Conservation (phyloP, 2,888 invertebrate genomes). For the Yponomeuta plumbellus region DNA sequence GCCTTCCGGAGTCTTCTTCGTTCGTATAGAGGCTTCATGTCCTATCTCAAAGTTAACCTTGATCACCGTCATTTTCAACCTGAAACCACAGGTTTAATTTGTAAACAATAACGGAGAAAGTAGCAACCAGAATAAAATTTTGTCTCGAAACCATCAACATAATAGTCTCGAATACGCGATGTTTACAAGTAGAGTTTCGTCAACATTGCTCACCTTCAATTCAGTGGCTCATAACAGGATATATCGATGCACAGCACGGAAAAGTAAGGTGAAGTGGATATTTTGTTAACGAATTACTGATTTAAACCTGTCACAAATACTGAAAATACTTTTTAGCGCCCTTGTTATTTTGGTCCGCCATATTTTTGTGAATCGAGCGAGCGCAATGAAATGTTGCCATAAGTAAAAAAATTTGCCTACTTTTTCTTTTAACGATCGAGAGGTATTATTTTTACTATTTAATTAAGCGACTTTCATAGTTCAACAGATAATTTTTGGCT, state of each 20-base stretch:
- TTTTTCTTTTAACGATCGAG: too few relatives aligned
- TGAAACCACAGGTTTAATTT: constrained; percentile 19
- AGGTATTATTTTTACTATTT: too few relatives aligned
- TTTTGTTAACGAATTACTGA: constrained; percentile 28
- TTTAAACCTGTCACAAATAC: constrained; percentile 38
- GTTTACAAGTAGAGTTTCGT: constrained; percentile 11
- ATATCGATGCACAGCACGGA: constrained; percentile 25
- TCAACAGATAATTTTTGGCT: too few relatives aligned
- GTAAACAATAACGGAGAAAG: constrained; percentile 19
- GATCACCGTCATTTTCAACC: constrained; percentile 58
- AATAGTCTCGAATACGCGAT: not conserved
- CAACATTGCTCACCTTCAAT: constrained; percentile 6
- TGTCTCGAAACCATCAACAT: not conserved
- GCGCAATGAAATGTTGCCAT: not conserved
- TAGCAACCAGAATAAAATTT: not conserved
- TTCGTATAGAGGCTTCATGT: constrained; percentile 89
- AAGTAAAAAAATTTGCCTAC: not conserved
- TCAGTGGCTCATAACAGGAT: constrained; percentile 16
- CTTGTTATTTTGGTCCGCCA: constrained; percentile 76
- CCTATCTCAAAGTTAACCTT: constrained; percentile 93
- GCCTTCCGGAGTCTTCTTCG: constrained; percentile 89
- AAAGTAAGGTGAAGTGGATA: not conserved
- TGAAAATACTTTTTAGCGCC: constrained; percentile 68
- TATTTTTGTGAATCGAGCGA: constrained; percentile 25
- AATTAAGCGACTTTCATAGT: too few relatives aligned